Base-by-base conservation (phyloP, 1,140 invertebrate genomes). In the Atta texana region DNA sequence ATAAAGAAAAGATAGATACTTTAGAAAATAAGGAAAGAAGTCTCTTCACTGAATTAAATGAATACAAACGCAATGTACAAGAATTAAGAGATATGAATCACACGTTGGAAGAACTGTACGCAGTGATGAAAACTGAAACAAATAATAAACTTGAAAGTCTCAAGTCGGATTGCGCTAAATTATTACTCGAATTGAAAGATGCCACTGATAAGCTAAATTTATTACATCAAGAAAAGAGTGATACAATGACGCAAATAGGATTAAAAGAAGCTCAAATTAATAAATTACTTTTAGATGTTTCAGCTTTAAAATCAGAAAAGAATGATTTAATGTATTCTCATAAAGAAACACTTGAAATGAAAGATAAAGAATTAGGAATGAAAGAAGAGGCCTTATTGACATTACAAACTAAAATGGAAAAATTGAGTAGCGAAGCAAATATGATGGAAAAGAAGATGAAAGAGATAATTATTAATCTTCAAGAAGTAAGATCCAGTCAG, bases 381-480 rank as follows among this genome's bases (percentile, higher is more conserved):
- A 93, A 93, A 69, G 88, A 94, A 49, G 89, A 94, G 34, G 82
- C 89, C 3, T 49, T 93, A 12, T 16, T 74, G 1, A 75, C 90
- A 21, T 68, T 92, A 5, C 85, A 89, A 18, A 53, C 85, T 1
- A 93, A 93, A 84, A n/a, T 93, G 2, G 91, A 94, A 31, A 80
- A 90, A 12, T 49, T 89, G 55, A 82, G 24, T 5, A 87, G 71
- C 24, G 93, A 94, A 57, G 90, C 92, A 59, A 72, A 90, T 66
- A 82, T 87, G 10, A 91, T 89, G 0, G 93, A 94, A 55, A 66
- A 90, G 2, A 94, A 91, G 63, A 63, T 94, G 72, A 93, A 94
- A 44, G 93, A 94, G 77, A 55, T 93, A 7, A 93, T 94, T 59
- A 55, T 85, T 3, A 93, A 92, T 85, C 55, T 94, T 12, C 92